phyloP scores from a whole-genome alignment of 2,113 vertebrate genomes.

The Meriones unguiculatus region DNA sequence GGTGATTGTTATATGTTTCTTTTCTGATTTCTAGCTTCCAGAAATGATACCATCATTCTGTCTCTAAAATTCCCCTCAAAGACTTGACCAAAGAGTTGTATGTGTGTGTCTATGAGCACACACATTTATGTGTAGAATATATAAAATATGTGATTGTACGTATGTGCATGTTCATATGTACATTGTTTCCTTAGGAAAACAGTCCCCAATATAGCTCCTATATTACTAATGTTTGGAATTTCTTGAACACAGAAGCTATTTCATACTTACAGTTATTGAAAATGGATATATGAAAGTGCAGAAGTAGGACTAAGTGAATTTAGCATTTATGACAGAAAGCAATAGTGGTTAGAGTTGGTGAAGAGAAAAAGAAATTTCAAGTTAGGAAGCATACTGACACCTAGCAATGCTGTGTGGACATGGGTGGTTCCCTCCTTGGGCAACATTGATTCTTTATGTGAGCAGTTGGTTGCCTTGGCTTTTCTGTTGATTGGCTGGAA shows the following conservation, averaged over 20 bases:
- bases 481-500: neutral
- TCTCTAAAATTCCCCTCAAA: neutral
- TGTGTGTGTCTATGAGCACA: neutral
- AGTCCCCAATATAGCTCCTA: neutral
- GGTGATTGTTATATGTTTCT: neutral
- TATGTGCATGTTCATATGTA: neutral
- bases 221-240: neutral
- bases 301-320: neutral
- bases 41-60: neutral
- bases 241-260: neutral
- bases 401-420: neutral
- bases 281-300: constrained; percentile 54
- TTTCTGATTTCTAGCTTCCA: neutral
- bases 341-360: neutral
- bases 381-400: neutral
- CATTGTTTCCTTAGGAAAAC: neutral
- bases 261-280: neutral
- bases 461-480: neutral
- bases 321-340: constrained; percentile 10
- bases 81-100: neutral
- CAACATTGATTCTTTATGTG: neutral
- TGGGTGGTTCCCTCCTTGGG: neutral
- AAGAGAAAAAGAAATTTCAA: constrained; percentile 22
- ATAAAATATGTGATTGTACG: neutral
- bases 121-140: neutral